Percentiles rank a stretch among this genome's conserved stretches.
Evolutionary conservation across 2,113 vertebrate species (phyloP).

Genomic region (Seriola rivoliana): DNA sequence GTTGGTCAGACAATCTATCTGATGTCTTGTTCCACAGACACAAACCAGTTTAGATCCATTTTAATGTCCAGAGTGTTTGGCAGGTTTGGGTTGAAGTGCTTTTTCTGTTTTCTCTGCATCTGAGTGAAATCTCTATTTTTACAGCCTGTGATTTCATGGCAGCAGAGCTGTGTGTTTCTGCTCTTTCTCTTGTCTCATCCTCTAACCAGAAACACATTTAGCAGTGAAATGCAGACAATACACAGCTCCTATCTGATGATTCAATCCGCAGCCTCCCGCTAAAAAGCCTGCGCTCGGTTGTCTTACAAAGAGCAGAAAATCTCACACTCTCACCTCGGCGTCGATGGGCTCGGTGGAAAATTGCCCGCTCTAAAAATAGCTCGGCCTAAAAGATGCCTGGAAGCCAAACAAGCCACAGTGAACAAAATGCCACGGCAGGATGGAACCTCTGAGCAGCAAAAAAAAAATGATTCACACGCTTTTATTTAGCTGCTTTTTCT

Average conservation of each 20-base stretch:
- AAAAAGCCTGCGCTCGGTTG: background rate
- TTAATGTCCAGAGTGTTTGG: constrained; percentile 43
- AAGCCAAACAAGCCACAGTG: constrained; percentile 57
- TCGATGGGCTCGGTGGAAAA: constrained; percentile 45
- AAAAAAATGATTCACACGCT: background rate
- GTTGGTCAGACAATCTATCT: too few species aligned
- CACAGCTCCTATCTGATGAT: constrained; percentile 20
- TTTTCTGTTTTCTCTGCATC: background rate
- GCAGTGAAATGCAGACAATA: background rate
- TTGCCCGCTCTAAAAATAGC: constrained; percentile 72
- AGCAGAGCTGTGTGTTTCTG: background rate
- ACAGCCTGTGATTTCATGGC: background rate
- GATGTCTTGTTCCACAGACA: background rate
- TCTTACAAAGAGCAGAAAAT: constrained; percentile 52
- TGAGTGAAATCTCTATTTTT: background rate
- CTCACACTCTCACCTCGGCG: constrained; percentile 42
- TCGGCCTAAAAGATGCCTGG: constrained; percentile 53
- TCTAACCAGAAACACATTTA: constrained; percentile 14
- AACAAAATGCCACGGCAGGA: constrained; percentile 44
- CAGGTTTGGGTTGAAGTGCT: constrained; percentile 44
- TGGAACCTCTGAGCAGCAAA: constrained; percentile 13
- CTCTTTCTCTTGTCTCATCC: constrained; percentile 5
- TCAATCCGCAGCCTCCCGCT: constrained; percentile 36
- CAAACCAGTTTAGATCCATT: too few species aligned
- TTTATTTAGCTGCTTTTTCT: background rate